These are phyloP conservation scores for Synergus gifuensis DNA, from an alignment of 2,888 invertebrate genomes.

Conservation along the genomic window DNA sequence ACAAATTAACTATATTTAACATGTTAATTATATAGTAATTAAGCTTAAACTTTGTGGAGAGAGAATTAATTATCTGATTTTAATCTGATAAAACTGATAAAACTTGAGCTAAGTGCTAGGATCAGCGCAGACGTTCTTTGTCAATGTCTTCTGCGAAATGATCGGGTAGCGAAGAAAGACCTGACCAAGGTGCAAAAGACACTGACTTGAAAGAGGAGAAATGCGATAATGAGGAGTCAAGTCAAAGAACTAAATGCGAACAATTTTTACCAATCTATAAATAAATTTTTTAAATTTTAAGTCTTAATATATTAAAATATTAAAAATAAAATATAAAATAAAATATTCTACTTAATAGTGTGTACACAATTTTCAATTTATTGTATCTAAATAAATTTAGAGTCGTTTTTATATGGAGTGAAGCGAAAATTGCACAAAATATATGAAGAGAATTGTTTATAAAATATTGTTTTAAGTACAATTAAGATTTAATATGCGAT, in stretches of 20 bases:
- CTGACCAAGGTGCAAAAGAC: conserved; percentile 41
- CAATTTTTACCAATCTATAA: not conserved
- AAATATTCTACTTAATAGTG: no score
- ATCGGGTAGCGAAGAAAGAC: conserved; percentile 33
- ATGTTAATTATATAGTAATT: not conserved
- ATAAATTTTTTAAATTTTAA: not conserved
- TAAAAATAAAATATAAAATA: no score
- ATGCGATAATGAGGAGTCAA: conserved; percentile 10
- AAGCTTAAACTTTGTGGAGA: not conserved
- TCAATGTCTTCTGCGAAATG: conserved; percentile 36
- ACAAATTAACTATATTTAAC: no score
- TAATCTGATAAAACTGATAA: conserved; percentile 4
- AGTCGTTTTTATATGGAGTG: not conserved
- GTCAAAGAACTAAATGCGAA: not conserved
- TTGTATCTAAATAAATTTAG: not conserved
- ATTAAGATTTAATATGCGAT: not conserved
- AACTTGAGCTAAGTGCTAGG: conserved; percentile 38
- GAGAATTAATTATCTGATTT: not conserved
- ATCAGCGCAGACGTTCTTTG: conserved; percentile 21
- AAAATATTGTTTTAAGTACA: not conserved
- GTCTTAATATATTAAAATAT: no score
- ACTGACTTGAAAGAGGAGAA: conserved; percentile 21
- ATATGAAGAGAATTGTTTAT: not conserved
- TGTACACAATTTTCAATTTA: no score
- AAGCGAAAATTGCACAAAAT: not conserved